phyloP scores from a whole-genome alignment of 2,888 invertebrate species.

The Clostera curtula region DNA sequence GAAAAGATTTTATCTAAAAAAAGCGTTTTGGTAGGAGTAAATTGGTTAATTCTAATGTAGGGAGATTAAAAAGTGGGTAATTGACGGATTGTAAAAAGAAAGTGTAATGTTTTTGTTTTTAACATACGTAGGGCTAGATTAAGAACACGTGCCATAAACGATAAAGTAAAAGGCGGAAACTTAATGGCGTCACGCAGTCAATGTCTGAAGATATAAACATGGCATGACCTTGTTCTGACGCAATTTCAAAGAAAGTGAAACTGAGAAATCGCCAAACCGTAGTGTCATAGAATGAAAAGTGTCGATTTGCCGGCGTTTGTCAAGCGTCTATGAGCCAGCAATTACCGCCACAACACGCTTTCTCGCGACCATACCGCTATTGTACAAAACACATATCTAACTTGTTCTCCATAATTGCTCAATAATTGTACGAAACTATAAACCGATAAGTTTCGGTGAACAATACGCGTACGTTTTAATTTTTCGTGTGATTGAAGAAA shows the following conservation, averaged over 20 bases:
- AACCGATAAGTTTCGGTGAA: constrained; percentile 25
- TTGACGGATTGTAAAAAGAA: no score
- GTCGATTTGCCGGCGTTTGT: constrained; percentile 39
- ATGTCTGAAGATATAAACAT: constrained; percentile 30
- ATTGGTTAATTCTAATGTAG: no score
- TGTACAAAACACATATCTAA: constrained; percentile 23
- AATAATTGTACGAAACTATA: constrained; percentile 31
- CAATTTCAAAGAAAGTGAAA: constrained; percentile 58
- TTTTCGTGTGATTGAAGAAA: no score
- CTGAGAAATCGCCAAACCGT: constrained; percentile 45
- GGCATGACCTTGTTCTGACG: constrained; percentile 46
- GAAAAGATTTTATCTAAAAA: no score
- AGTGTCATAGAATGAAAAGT: constrained; percentile 41
- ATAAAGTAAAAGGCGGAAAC: no score
- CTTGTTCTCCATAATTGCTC: constrained; percentile 37
- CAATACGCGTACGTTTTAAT: constrained; percentile 17
- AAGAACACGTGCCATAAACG: no score
- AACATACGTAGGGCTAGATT: no score
- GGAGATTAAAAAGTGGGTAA: no score
- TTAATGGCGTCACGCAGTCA: constrained; percentile 31
- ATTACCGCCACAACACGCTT: constrained; percentile 39
- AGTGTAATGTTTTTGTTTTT: no score
- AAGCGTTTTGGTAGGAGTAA: no score
- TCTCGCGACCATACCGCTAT: constrained; percentile 30
- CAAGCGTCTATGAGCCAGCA: constrained; percentile 32